These are phyloP conservation scores for Capricornis sumatraensis DNA, from an alignment of 2,113 vertebrate species.

Conservation along the genomic window DNA sequence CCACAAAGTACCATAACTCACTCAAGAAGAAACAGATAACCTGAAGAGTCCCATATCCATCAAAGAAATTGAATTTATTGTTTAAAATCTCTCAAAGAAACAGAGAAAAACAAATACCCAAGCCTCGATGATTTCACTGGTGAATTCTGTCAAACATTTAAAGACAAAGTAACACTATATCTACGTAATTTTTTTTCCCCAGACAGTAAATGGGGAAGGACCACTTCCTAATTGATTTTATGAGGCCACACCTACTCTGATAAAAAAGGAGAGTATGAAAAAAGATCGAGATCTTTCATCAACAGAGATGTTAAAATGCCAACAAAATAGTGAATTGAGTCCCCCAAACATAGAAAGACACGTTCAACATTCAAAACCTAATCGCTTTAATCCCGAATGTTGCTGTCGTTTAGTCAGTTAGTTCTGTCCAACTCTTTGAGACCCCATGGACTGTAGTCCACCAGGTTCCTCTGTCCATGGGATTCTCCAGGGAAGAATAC, in stretches of 20 bases:
- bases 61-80: not conserved
- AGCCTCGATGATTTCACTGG: not conserved
- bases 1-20: not conserved
- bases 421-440: not conserved
- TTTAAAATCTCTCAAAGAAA: not conserved
- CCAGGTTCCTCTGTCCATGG: rapidly evolving
- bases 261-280: not conserved
- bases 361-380: not conserved
- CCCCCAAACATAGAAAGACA: not conserved
- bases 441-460: not conserved
- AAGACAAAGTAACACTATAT: not conserved
- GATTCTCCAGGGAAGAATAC: not conserved
- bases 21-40: not conserved
- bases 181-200: not conserved
- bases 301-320: not conserved
- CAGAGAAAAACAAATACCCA: not conserved
- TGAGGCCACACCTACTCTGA: not conserved
- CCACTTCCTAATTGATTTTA: not conserved
- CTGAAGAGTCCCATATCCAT: not conserved
- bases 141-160: not conserved
- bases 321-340: not conserved
- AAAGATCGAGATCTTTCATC: not conserved
- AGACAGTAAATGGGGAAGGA: not conserved
- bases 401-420: not conserved
- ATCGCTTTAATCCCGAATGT: too few relatives aligned